Conservation (phyloP, 1,140 invertebrate species). For the Drosophila parvula region DNA sequence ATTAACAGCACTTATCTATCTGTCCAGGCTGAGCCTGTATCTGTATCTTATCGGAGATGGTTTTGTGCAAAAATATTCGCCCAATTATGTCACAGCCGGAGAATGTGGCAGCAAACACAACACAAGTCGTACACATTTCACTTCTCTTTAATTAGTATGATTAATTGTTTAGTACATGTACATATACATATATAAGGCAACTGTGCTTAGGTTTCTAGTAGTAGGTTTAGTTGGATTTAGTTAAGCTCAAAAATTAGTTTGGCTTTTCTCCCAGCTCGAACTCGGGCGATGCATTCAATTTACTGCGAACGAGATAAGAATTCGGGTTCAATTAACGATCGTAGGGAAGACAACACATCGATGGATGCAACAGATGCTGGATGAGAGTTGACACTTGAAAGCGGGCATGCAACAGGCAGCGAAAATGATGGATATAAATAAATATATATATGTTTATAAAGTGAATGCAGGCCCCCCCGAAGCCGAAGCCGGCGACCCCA, state of each 20-base stretch:
- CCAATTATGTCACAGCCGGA: slow-evolving; percentile 68
- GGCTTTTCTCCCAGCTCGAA: slow-evolving; percentile 31
- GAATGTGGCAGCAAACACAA: slow-evolving; percentile 54
- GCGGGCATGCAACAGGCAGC: slow-evolving; percentile 44
- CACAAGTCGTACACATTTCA: slow-evolving; percentile 27
- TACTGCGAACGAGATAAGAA: slow-evolving; percentile 75
- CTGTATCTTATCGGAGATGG: slow-evolving; percentile 61
- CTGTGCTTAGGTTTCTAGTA: slow-evolving; percentile 11
- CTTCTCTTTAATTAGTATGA: slow-evolving; percentile 71
- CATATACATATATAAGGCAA: slow-evolving; percentile 24
- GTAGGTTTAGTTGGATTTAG: slow-evolving; percentile 44
- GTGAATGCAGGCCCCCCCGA: slow-evolving; percentile 47
- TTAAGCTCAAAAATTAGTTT: slow-evolving; percentile 46
- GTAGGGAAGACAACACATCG: slow-evolving; percentile 25
- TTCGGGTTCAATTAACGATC: slow-evolving; percentile 65
- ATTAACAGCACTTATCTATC: slow-evolving; percentile 63
- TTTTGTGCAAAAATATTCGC: slow-evolving; percentile 68
- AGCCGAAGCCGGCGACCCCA: slow-evolving; percentile 57
- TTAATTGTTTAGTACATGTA: slow-evolving; percentile 54
- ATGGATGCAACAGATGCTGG: slow-evolving; percentile 48
- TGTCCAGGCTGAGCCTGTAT: slow-evolving; percentile 20
- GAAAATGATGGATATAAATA: slow-evolving; percentile 28
- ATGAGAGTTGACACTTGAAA: slow-evolving; percentile 56
- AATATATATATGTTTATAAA: slow-evolving; percentile 11
- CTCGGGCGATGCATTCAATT: slow-evolving; percentile 62